A percentile compares a stretch with the other conserved stretches of the same genome.
These are phyloP conservation scores for Isichthys henryi DNA, from an alignment of 2,113 vertebrate genomes.

Conservation along the genomic window DNA sequence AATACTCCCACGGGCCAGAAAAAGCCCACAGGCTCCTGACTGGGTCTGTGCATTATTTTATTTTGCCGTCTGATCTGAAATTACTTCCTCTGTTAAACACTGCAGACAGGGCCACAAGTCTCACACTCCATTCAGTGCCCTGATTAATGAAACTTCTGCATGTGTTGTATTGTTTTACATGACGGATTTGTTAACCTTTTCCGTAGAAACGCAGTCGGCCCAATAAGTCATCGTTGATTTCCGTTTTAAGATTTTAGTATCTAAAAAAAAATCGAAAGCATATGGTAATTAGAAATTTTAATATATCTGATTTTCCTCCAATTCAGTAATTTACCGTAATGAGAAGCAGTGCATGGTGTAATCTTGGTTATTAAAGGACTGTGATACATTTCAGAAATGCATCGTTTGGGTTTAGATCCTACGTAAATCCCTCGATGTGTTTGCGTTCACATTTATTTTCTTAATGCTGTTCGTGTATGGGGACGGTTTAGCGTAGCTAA, in stretches of 20 bases:
- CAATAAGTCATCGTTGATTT: not conserved
- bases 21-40: not conserved
- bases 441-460: not conserved
- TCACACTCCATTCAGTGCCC: not conserved
- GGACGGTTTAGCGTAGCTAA: not conserved
- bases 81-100: not conserved
- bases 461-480: not conserved
- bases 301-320: slow-evolving; percentile 44
- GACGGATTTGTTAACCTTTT: not conserved
- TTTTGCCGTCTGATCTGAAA: not conserved
- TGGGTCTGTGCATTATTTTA: not conserved
- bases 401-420: slow-evolving; percentile 36
- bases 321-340: slow-evolving; percentile 49
- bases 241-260: not conserved
- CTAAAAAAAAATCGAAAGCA: slow-evolving; percentile 56
- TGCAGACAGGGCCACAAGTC: not conserved
- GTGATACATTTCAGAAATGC: slow-evolving; percentile 58
- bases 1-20: no score
- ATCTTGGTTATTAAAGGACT: slow-evolving; percentile 57
- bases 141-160: not conserved
- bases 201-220: not conserved
- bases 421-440: not conserved
- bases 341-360: slow-evolving; percentile 38
- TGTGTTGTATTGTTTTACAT: not conserved
- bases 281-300: slow-evolving; percentile 46